Base-by-base conservation (phyloP, 2,113 vertebrate genomes). In the Pterocles burchelli region DNA sequence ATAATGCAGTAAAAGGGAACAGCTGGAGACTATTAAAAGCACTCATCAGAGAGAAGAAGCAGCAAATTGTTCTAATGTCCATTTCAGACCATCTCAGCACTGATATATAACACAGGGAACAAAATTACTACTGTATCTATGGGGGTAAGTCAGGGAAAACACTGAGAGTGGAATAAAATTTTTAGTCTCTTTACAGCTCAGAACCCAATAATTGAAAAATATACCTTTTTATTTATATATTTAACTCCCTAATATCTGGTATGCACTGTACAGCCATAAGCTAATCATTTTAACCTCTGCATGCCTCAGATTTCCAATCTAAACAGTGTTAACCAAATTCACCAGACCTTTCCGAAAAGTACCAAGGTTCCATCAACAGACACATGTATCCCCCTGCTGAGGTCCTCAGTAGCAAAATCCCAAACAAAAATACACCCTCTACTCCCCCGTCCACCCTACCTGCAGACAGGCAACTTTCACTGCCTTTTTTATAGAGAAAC, bases 11-110 rank as follows among this genome's bases (percentile, higher is more conserved):
- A 79, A 90, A 95, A 95, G 71, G 41, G 85, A 90, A 83, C 97
- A 97, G 96, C 96, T 97, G 97, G 85, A 96, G 94, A 57, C 52
- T 71, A 67, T 83, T 85, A 34, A 34, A 77, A 96, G 88, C 86
- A 73, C 89, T 97, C 94, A 96, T 83, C 73, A 95, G 88, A 18
- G 38, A n/a, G 77, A 95, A 94, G 93, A 87, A 79, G 77, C 16
- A 41, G 89, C 78, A 95, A 81, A 78, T 34, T 45, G 67, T 90
- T 92, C 73, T 94, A 92, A 11, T 0, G 63, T 49, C 63, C 72
- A 12, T 2, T 2, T 3, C 46, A 62, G 59, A 46, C 25, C 68
- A 31, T 13, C 68, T 25, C 75, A 10, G 79, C 38, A 36, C 43
- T 6, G 3, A 24, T 0, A 9, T 0, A 0, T 2, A 41, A 22